A percentile compares a stretch with the other conserved stretches of the same genome.
phyloP scores from a whole-genome alignment of 2,888 invertebrate genomes.

The Metallyticus violacea region DNA sequence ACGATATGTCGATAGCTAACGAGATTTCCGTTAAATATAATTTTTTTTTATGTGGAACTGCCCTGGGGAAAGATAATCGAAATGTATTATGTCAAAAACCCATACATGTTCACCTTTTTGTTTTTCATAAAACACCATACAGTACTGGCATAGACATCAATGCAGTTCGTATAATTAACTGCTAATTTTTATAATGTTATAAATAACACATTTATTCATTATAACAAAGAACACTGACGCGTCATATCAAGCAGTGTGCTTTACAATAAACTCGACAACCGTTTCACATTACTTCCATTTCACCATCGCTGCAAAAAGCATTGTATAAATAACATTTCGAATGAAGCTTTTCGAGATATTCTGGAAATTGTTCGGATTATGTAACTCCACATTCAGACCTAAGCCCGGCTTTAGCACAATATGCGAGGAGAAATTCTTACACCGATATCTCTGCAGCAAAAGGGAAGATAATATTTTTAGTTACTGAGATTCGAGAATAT shows the following conservation, averaged over 20 bases:
- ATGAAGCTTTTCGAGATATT: no score
- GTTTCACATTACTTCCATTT: not conserved
- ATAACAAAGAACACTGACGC: not conserved
- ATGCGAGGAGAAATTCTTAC: no score
- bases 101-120: not conserved
- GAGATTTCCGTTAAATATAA: not conserved
- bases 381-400: no score
- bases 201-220: not conserved
- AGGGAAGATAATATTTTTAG: no score
- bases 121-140: not conserved
- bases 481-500: no score
- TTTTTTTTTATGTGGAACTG: not conserved
- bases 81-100: conserved; percentile 7
- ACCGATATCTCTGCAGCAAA: no score
- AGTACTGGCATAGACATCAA: not conserved
- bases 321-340: no score
- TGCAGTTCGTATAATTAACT: not conserved
- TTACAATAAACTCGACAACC: not conserved
- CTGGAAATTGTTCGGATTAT: no score
- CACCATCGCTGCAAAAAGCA: no score
- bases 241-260: no score
- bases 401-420: no score
- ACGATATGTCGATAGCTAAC: not conserved
- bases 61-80: not conserved
- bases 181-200: not conserved